A percentile compares a stretch with the other conserved stretches of the same genome.
These are phyloP conservation scores for Tragopan temminckii DNA, from an alignment of 2,797 vertebrate genomes.

Conservation along the genomic window DNA sequence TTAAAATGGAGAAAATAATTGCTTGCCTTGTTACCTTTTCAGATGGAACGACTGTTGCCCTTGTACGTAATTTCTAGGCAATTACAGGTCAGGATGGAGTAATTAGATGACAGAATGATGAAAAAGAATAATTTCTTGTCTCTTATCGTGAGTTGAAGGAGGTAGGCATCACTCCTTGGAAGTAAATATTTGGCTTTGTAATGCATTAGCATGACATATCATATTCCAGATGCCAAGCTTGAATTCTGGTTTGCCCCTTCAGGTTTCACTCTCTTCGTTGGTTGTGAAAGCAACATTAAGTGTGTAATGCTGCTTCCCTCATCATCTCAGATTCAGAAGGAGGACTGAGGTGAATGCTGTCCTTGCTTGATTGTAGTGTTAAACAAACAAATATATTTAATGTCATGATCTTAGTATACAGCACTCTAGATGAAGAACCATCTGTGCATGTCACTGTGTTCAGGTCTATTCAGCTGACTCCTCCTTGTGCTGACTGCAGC, in stretches of 20 bases:
- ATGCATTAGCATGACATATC: background rate
- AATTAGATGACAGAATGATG: constrained; percentile 35
- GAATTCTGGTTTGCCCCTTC: background rate
- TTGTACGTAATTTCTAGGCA: constrained; percentile 10
- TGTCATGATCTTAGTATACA: background rate
- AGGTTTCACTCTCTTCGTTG: background rate
- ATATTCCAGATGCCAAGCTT: background rate
- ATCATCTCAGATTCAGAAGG: background rate
- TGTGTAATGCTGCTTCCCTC: accelerated
- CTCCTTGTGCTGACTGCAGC: background rate
- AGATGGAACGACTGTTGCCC: background rate
- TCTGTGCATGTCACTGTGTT: background rate
- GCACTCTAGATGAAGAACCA: background rate
- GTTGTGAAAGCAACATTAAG: background rate
- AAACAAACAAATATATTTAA: background rate
- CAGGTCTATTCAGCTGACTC: background rate
- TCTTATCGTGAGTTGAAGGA: background rate
- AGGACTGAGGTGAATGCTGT: background rate
- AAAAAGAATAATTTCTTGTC: background rate
- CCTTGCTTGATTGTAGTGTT: background rate
- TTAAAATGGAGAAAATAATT: constrained; percentile 47
- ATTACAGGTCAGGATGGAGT: constrained; percentile 34
- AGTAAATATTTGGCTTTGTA: background rate
- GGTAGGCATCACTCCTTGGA: background rate
- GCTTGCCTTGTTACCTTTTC: constrained; percentile 29